Evolutionary conservation across 2,113 vertebrate genomes (phyloP).

Genomic region (Macquaria ambigua): DNA sequence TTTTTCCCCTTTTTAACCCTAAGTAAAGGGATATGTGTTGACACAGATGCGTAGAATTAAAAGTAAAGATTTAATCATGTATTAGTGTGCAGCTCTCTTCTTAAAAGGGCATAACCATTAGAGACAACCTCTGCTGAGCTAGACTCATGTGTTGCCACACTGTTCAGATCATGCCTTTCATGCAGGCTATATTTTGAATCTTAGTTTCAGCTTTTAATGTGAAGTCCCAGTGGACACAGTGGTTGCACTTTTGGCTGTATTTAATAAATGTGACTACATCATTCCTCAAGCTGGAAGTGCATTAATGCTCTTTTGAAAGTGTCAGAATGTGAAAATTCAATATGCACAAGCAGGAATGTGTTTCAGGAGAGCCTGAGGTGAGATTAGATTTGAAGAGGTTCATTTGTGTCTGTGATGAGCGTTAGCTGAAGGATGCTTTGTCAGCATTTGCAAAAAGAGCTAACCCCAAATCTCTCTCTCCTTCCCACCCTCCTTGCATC

Average conservation of each 20-base stretch:
- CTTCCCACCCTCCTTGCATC: background rate
- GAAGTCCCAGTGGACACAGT: background rate
- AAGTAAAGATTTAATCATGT: background rate
- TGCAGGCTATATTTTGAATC: background rate
- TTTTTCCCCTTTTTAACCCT: background rate
- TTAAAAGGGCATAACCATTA: background rate
- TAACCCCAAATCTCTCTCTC: conserved; percentile 38
- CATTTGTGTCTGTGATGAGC: conserved; percentile 53
- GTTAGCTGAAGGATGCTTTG: conserved; percentile 55
- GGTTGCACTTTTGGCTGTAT: conserved; percentile 3
- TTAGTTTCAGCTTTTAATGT: conserved; percentile 9
- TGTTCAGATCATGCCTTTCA: background rate
- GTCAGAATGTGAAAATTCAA: conserved; percentile 36
- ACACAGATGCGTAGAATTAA: background rate
- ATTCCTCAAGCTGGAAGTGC: conserved; percentile 1
- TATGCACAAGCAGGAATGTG: conserved; percentile 25
- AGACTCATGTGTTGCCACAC: background rate
- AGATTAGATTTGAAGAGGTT: conserved; percentile 56
- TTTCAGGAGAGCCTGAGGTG: conserved; percentile 48
- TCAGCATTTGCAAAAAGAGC: conserved; percentile 55
- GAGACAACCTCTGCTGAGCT: conserved; percentile 5
- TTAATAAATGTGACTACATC: conserved; percentile 5
- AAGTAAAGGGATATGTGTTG: background rate
- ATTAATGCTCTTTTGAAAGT: conserved; percentile 28
- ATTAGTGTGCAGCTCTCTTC: background rate